Evolutionary conservation across 2,888 invertebrate genomes (phyloP).

Genomic region (Smittia sp.): DNA sequence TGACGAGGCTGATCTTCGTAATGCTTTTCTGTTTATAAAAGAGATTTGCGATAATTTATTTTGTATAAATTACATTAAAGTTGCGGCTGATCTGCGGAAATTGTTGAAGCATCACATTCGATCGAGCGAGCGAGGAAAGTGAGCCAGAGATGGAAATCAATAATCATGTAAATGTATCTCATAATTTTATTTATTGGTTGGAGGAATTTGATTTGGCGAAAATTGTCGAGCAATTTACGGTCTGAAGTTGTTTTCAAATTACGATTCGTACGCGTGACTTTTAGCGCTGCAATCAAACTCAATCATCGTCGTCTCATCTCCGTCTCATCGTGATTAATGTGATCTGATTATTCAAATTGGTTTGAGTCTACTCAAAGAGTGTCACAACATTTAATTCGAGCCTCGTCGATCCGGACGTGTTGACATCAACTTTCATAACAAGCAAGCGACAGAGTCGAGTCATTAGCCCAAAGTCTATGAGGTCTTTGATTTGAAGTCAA

Average conservation of each 20-base stretch:
- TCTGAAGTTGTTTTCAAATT: constrained; percentile 15
- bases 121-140: background rate
- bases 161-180: constrained; percentile 34
- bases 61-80: constrained; percentile 41
- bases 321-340: constrained; percentile 15
- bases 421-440: constrained; percentile 15
- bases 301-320: background rate
- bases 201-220: constrained; percentile 26
- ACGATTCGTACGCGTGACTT: constrained; percentile 35
- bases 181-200: constrained; percentile 38
- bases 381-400: constrained; percentile 2
- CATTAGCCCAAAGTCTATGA: constrained; percentile 24
- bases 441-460: constrained; percentile 8
- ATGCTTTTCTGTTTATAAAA: constrained; percentile 40
- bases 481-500: background rate
- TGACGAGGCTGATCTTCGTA: constrained; percentile 30
- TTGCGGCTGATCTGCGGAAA: constrained; percentile 24
- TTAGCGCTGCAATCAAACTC: constrained; percentile 30
- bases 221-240: constrained; percentile 35
- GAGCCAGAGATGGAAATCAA: constrained; percentile 23
- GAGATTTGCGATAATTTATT: constrained; percentile 40
- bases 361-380: background rate
- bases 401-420: background rate
- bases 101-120: constrained; percentile 23
- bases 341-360: constrained; percentile 22